Conservation (phyloP, 2,888 invertebrate genomes). For the Himalopsyche anomala region DNA sequence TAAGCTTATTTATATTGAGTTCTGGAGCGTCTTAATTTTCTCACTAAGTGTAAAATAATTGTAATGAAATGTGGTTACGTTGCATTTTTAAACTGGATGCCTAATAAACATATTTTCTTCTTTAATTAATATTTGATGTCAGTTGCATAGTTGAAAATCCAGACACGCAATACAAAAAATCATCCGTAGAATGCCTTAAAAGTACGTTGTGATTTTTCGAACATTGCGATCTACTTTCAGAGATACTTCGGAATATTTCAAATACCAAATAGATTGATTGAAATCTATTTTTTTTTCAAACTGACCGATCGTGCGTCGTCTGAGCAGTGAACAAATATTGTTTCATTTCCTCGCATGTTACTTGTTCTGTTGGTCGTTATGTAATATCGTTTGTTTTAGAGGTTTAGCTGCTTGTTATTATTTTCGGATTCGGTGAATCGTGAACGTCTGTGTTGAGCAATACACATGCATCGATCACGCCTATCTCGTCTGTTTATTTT, state of each 20-base stretch:
- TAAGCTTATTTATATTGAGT: too few relatives aligned
- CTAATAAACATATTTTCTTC: too few relatives aligned
- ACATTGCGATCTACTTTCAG: background rate
- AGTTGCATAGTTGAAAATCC: too few relatives aligned
- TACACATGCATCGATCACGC: background rate
- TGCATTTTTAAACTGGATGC: too few relatives aligned
- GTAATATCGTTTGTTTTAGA: conserved; percentile 27
- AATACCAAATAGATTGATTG: background rate
- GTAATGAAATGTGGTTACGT: too few relatives aligned
- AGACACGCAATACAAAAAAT: too few relatives aligned
- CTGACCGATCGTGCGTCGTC: background rate
- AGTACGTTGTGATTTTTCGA: too few relatives aligned
- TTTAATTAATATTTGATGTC: too few relatives aligned
- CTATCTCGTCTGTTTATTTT: conserved; percentile 7
- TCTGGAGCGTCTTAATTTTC: too few relatives aligned
- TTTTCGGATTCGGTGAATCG: conserved; percentile 28
- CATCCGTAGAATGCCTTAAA: too few relatives aligned
- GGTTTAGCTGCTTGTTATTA: background rate
- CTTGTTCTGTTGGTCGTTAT: background rate
- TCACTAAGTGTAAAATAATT: too few relatives aligned
- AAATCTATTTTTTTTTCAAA: background rate
- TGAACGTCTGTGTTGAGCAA: background rate
- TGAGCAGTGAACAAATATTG: conserved; percentile 3
- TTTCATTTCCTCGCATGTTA: background rate
- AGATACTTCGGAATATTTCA: background rate